These are phyloP conservation scores for Mystacides longicornis DNA, from an alignment of 2,888 invertebrate genomes.

Conservation along the genomic window DNA sequence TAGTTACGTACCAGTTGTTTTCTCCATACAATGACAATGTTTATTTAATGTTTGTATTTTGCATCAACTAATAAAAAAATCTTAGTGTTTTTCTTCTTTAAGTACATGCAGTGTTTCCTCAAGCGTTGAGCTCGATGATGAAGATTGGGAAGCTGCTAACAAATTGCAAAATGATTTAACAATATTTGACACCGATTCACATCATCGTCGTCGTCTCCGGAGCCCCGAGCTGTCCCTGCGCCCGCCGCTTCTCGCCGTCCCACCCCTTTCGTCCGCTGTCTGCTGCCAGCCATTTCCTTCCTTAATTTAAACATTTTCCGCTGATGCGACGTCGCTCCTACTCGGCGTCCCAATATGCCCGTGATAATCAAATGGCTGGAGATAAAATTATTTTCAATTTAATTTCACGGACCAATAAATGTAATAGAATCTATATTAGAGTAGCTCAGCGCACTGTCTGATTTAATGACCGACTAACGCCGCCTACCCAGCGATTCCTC, in stretches of 20 bases:
- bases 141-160: too few relatives aligned
- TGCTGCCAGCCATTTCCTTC: not conserved
- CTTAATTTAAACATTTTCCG: constrained; percentile 1
- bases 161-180: too few relatives aligned
- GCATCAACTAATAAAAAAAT: too few relatives aligned
- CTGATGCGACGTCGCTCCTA: not conserved
- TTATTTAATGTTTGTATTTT: too few relatives aligned
- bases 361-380: not conserved
- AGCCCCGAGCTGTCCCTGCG: not conserved
- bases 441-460: too few relatives aligned
- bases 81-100: too few relatives aligned
- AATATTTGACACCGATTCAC: not conserved
- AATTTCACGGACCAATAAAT: not conserved
- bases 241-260: not conserved
- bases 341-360: not conserved
- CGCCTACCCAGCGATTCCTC: too few relatives aligned
- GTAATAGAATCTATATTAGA: too few relatives aligned
- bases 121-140: not conserved
- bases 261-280: not conserved
- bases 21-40: too few relatives aligned
- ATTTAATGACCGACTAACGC: too few relatives aligned
- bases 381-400: not conserved
- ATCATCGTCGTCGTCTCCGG: not conserved
- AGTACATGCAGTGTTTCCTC: too few relatives aligned
- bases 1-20: too few relatives aligned